Base-by-base conservation (phyloP, 2,797 vertebrate species). In the Acridotheres tristis region DNA sequence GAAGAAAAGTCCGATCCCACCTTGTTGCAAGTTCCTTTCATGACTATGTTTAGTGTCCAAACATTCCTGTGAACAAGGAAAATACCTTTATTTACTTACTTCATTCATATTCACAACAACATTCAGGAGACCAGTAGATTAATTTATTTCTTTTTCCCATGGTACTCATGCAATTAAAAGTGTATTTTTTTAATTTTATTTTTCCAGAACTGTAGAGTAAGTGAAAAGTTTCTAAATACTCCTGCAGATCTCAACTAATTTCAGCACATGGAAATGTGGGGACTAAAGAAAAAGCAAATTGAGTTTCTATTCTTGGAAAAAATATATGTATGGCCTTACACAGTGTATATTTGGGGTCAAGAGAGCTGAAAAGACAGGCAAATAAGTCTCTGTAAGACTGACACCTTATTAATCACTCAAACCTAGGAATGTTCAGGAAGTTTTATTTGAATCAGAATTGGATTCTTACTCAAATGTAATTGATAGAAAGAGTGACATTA, bases 1-100 rank as follows among this genome's bases (percentile, higher is more conserved):
- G 15, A 25, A 26, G 30, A 42, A 53, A 57, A 58, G 15, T 40
- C 11, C 0, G 0, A 53, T 2, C 6, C 4, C 9, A 40, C 15
- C 11, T 59, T 34, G 29, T 23, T 77, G 16, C 15, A 34, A 27
- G 17, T 8, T 84, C 25, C 4, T 65, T 65, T 59, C 26, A 47
- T 38, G 22, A 43, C 14, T 30, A 4, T 40, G 38, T 53, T 67
- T 85, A 76, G 4, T 11, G 48, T 13, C 34, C 29, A 30, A 29
- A 16, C 13, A 83, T 48, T 69, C 16, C 16, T 74, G 16, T 74
- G 29, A 67, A 59, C 0, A 3, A 72, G 43, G 13, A 63, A 75
- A 69, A 40, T 78, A 22, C 13, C 58, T 54, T 67, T 57, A 54
- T 76, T 77, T 68, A n/a, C 16, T 77, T 68, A n/a, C 16, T 87